Percentiles rank a stretch among this genome's conserved stretches.
Evolutionary conservation across 2,797 vertebrate genomes (phyloP).

Genomic region (Myripristis jacobus): DNA sequence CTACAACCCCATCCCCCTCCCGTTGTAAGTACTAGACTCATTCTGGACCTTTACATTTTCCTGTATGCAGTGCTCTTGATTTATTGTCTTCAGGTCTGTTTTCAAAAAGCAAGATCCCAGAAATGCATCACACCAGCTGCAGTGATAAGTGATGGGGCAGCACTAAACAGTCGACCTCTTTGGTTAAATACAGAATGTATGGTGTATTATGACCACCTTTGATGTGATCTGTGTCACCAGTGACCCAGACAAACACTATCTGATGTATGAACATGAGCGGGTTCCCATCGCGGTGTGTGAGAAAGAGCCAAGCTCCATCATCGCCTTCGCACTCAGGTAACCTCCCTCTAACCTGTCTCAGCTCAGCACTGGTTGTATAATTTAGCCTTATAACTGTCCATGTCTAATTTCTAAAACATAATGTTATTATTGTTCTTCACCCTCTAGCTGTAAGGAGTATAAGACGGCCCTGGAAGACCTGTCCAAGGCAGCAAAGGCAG

Average conservation of each 20-base stretch:
- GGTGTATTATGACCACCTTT: not conserved
- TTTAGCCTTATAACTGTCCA: not conserved
- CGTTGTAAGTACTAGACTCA: conserved; percentile 89
- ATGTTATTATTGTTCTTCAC: not conserved
- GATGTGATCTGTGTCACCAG: conserved; percentile 75
- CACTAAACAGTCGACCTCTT: not conserved
- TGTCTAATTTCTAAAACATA: not conserved
- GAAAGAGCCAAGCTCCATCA: conserved; percentile 98
- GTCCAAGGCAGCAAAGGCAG: conserved; percentile 84
- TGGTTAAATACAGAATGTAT: not conserved
- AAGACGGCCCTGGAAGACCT: conserved; percentile 95
- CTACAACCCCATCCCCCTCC: conserved; percentile 95
- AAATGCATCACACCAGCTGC: not conserved
- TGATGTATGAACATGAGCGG: conserved; percentile 97
- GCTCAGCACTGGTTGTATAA: not conserved
- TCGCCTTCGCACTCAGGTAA: conserved; percentile 98
- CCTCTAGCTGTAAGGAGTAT: conserved; percentile 96
- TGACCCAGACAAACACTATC: conserved; percentile 97
- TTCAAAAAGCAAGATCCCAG: not conserved
- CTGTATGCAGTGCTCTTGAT: not conserved
- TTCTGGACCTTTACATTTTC: not conserved
- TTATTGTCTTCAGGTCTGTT: not conserved
- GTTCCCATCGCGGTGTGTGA: conserved; percentile 98
- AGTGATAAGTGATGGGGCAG: too few species aligned
- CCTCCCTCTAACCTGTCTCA: not conserved